Percentiles rank a stretch among this genome's conserved stretches.
These are phyloP conservation scores for Chelonus insularis DNA, from an alignment of 1,140 invertebrate species.

Conservation along the genomic window DNA sequence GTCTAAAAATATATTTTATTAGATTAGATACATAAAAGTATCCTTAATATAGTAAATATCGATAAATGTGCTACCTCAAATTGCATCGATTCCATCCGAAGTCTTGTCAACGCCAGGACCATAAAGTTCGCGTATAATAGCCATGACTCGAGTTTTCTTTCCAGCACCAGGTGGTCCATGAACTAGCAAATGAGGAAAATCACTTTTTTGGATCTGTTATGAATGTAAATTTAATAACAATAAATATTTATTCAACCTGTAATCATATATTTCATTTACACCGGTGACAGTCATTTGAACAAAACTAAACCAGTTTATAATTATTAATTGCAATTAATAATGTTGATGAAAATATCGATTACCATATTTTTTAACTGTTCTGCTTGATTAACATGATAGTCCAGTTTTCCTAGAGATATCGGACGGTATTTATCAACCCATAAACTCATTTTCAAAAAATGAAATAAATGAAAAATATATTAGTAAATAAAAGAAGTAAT, in stretches of 20 bases:
- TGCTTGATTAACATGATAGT: constrained; percentile 93
- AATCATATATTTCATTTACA: too few species aligned
- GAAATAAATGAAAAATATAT: too few species aligned
- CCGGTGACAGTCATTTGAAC: too few species aligned
- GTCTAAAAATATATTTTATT: constrained; percentile 73
- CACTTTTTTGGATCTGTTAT: constrained; percentile 88
- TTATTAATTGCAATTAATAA: too few species aligned
- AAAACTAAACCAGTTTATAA: too few species aligned
- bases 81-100: constrained; percentile 86
- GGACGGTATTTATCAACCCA: constrained; percentile 99
- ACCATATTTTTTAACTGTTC: constrained; percentile 83
- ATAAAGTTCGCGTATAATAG: constrained; percentile 90
- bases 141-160: constrained; percentile 96
- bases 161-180: constrained; percentile 98
- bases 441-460: constrained; percentile 88
- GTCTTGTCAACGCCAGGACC: constrained; percentile 87
- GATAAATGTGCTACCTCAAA: too few species aligned
- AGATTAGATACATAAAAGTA: too few species aligned
- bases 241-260: too few species aligned
- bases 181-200: constrained; percentile 97
- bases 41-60: too few species aligned
- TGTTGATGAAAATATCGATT: constrained; percentile 38
- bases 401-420: constrained; percentile 81
- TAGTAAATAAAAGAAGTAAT: too few species aligned
- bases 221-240: too few species aligned